phyloP scores from a whole-genome alignment of 2,797 vertebrate genomes.

The Caiman crocodilus region DNA sequence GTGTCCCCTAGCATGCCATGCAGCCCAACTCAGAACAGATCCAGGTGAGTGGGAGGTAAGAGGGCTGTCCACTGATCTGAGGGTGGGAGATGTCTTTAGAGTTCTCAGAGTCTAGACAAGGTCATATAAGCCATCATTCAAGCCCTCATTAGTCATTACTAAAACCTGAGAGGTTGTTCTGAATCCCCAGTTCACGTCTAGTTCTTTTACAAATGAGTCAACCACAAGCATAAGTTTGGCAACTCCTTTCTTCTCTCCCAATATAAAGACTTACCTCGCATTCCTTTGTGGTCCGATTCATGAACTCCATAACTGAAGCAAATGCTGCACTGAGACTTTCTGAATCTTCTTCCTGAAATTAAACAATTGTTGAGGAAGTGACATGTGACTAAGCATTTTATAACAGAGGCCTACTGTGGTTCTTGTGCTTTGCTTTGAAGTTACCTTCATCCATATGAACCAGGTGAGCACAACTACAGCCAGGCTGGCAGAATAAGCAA shows the following conservation, averaged over 20 bases:
- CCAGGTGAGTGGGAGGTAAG: neutral
- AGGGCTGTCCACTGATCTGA: neutral
- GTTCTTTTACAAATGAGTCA: neutral
- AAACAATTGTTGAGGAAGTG: neutral
- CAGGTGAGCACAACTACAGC: neutral
- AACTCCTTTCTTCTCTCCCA: fast-evolving
- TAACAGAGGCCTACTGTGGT: neutral
- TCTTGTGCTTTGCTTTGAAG: neutral
- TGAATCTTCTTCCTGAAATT: conserved; percentile 44
- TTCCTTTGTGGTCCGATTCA: conserved; percentile 85
- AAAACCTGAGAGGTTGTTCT: fast-evolving
- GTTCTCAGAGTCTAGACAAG: fast-evolving
- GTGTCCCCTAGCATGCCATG: neutral
- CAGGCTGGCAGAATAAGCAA: fast-evolving
- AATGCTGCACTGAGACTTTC: conserved; percentile 83
- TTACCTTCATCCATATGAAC: neutral
- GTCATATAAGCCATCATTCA: fast-evolving
- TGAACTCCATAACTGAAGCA: conserved; percentile 81
- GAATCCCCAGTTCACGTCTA: neutral
- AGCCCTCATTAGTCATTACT: neutral
- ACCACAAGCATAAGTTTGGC: fast-evolving
- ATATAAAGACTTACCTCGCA: conserved; percentile 85
- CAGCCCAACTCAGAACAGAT: neutral
- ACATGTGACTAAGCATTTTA: neutral
- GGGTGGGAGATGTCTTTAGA: fast-evolving